phyloP scores from a whole-genome alignment of 2,797 vertebrate genomes.

The Heliangelus exortis region DNA sequence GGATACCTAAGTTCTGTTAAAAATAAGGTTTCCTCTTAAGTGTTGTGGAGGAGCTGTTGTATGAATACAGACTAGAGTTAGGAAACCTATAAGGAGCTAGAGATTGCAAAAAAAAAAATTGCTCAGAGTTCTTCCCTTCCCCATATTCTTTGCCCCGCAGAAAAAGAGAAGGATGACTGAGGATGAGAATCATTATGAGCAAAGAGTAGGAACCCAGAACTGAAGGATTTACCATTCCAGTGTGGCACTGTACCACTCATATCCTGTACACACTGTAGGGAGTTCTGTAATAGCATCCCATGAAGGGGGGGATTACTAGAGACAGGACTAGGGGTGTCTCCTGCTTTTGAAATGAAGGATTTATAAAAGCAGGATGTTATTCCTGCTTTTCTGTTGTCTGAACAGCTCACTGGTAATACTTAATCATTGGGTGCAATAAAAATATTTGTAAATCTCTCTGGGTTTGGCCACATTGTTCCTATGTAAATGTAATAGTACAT shows the following conservation, averaged over 20 bases:
- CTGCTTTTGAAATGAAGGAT: neutral
- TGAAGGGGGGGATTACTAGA: too few relatives aligned
- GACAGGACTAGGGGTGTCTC: neutral
- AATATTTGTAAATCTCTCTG: neutral
- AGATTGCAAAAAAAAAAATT: neutral
- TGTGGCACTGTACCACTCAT: neutral
- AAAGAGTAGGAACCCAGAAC: neutral
- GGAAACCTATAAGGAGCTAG: neutral
- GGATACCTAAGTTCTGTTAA: fast-evolving
- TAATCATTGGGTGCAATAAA: neutral
- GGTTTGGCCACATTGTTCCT: fast-evolving
- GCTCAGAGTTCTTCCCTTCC: neutral
- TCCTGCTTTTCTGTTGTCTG: neutral
- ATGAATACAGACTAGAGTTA: neutral
- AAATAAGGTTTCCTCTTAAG: fast-evolving
- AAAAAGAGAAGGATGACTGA: neutral
- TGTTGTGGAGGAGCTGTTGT: neutral
- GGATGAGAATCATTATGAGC: neutral
- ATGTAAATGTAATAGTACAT: neutral
- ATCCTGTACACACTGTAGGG: neutral
- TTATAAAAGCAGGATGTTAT: neutral
- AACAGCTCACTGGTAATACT: neutral
- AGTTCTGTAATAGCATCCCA: neutral
- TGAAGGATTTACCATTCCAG: neutral
- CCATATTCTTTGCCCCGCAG: fast-evolving